Base-by-base conservation (phyloP, 1,140 invertebrate species). In the Dendroctonus valens region DNA sequence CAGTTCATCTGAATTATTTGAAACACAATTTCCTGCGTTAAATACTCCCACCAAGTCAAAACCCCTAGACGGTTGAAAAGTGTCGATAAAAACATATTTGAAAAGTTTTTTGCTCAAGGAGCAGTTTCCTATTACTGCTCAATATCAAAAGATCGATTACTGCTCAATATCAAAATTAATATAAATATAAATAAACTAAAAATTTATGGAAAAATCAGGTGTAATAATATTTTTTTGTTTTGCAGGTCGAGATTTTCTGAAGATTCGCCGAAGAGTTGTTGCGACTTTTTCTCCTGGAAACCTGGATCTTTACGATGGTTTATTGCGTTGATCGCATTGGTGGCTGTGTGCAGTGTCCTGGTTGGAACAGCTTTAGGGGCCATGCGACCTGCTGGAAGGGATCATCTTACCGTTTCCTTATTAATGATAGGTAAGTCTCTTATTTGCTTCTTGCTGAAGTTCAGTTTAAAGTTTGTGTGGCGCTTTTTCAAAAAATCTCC, bases 391-490 rank as follows among this genome's bases (percentile, higher is more conserved):
- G 84, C 87, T 11, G 88, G 87, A 15, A 81, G 85, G 67, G 88
- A 90, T 71, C 89, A 90, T 68, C 84, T 91, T 65, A 91, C 89
- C 49, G 83, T 91, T 48, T 85, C 89, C 40, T 79, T 91, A 26
- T 84, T 91, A 61, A 91, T 91, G 89, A 91, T 91, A 78, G 89
- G 90, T 91, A 77, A 86, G 60, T 48, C 6, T n/a, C 12, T 11
- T 8, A 9, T 46, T 12, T 46, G 42, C 8, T 2, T 46, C n/a
- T 9, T 9, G 1, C 1, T 46, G 42, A 9, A 46, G 8, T 46
- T 46, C n/a, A 46, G 42, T 12, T 46, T 4, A 46, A 12, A 46
- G 42, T 26, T 26, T 26, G 26, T 26, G 26, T 26, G 26, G 26
- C 26, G 26, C 26, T 26, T 3, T 26, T 26, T 26, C 26, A 26